Percentiles rank a stretch among this genome's conserved stretches.
Conservation (phyloP, 2,797 vertebrate genomes). For the Girardinus metallicus region DNA sequence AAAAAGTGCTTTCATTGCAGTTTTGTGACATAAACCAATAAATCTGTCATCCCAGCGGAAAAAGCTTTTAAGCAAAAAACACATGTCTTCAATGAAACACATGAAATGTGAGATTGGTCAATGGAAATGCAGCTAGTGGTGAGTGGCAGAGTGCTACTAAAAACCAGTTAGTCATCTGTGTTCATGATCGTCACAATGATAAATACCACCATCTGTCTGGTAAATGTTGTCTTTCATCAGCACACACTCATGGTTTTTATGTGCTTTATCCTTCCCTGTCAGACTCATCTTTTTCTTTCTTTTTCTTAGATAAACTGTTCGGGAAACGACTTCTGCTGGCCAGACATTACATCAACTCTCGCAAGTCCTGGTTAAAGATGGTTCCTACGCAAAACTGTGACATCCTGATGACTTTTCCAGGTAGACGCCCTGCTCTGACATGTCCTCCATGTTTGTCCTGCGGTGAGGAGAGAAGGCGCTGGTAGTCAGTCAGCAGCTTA, state of each 20-base stretch:
- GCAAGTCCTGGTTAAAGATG: conserved; percentile 93
- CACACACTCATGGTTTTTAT: not conserved
- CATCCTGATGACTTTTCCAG: conserved; percentile 92
- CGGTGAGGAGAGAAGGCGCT: conserved; percentile 13
- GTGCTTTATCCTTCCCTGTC: not conserved
- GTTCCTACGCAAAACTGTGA: conserved; percentile 94
- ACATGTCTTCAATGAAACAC: too few relatives aligned
- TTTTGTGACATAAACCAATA: too few relatives aligned
- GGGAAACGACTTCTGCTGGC: conserved; percentile 90
- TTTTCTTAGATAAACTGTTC: conserved; percentile 85
- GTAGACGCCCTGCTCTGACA: conserved; percentile 60
- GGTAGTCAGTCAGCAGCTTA: conserved; percentile 33
- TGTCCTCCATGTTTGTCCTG: conserved; percentile 7
- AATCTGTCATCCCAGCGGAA: too few relatives aligned
- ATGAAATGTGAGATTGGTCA: too few relatives aligned
- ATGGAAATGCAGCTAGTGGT: not conserved
- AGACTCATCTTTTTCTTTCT: not conserved
- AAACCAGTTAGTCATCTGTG: conserved; percentile 36
- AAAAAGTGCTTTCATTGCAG: too few relatives aligned
- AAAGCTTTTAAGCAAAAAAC: too few relatives aligned
- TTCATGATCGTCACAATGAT: conserved; percentile 28
- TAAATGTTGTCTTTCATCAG: not conserved
- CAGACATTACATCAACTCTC: conserved; percentile 90
- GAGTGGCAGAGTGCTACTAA: conserved; percentile 23
- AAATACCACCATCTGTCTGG: conserved; percentile 29